These are phyloP conservation scores for Choreutis nemorana DNA, from an alignment of 2,888 invertebrate genomes.

Conservation along the genomic window DNA sequence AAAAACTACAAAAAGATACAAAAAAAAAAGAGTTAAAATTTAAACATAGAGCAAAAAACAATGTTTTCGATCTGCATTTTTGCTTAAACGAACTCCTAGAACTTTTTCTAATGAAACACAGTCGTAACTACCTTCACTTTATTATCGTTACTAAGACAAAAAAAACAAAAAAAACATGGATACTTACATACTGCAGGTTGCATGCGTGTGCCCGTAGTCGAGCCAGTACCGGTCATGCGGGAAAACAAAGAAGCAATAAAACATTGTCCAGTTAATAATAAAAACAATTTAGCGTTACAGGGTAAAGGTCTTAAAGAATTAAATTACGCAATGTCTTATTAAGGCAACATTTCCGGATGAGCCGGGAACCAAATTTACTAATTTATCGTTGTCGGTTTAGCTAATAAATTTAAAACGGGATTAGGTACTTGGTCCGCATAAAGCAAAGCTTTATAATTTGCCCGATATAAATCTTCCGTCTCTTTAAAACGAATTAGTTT, in stretches of 20 bases:
- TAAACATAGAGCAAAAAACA: no score
- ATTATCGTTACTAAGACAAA: constrained; percentile 1
- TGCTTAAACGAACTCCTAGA: no score
- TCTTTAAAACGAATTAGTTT: constrained; percentile 34
- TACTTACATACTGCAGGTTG: constrained; percentile 47
- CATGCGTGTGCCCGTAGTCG: constrained; percentile 14
- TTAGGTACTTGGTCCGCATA: constrained; percentile 52
- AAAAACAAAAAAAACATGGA: constrained; percentile 7
- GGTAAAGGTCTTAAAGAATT: neutral
- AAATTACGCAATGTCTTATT: constrained; percentile 21
- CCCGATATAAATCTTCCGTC: constrained; percentile 49
- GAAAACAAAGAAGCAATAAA: constrained; percentile 18
- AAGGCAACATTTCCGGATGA: constrained; percentile 52
- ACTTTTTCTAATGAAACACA: no score
- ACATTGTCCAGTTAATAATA: neutral
- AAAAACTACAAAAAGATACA: no score
- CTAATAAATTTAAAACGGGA: constrained; percentile 63
- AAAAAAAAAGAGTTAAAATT: no score
- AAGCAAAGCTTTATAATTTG: constrained; percentile 59
- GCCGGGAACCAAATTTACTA: constrained; percentile 50
- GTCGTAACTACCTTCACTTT: no score
- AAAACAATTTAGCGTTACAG: neutral
- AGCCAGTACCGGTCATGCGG: constrained; percentile 21
- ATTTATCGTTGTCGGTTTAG: constrained; percentile 57
- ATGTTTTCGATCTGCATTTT: no score